phyloP scores from a whole-genome alignment of 2,797 vertebrate genomes.

The Phrynocephalus forsythii region DNA sequence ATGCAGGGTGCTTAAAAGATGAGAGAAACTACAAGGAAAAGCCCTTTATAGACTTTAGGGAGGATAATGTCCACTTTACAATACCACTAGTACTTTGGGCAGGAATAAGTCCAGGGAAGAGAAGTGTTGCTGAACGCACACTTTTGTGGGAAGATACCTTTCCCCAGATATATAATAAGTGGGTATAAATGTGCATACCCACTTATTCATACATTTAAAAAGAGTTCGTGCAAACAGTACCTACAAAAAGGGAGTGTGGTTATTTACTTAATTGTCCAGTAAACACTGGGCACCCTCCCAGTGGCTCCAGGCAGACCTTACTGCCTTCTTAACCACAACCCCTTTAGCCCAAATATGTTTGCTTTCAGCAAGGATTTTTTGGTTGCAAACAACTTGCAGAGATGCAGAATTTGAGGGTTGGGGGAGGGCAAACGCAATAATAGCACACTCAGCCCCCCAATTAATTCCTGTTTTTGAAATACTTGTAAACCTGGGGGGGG shows the following conservation, averaged over 20 bases:
- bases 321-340: background rate
- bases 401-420: background rate
- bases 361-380: constrained; percentile 26
- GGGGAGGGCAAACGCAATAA: background rate
- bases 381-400: constrained; percentile 55
- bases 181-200: no score
- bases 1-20: background rate
- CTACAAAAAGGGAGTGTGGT: background rate
- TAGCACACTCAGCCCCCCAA: no score
- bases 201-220: background rate
- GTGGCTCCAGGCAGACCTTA: background rate
- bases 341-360: constrained; percentile 34
- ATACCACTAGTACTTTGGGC: background rate
- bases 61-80: background rate
- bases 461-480: constrained; percentile 51
- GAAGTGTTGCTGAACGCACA: background rate
- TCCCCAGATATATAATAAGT: no score
- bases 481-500: constrained; percentile 59
- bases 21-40: background rate
- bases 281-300: background rate
- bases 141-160: no score
- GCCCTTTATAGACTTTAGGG: background rate
- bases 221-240: background rate
- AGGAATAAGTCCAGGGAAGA: background rate
- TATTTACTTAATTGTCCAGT: background rate